Evolutionary conservation across 2,113 vertebrate species (phyloP), one percentile per base, ranked within the genome.

Genomic region (Sinocyclocheilus anshuiensis): DNA sequence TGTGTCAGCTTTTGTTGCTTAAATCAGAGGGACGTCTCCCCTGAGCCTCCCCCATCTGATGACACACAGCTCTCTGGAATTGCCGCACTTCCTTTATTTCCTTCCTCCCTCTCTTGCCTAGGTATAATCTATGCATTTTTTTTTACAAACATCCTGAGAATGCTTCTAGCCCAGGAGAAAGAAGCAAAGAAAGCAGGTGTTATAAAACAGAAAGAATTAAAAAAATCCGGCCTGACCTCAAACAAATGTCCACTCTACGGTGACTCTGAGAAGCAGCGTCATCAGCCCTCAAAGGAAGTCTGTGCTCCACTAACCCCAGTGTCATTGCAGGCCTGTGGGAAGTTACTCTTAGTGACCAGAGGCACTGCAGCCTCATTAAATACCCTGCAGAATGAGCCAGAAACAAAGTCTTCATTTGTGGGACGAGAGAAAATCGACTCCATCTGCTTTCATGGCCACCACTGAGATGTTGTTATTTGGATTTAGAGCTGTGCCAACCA

Each of bases 1-100:
- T 50, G 85, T 33, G 33, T 76, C 39, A 12, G 39, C 77, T 88
- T 87, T 87, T 81, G 39, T 89, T 88, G 50, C 84, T 81, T 61
- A 16, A 78, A 87, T 89, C 39, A 33, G 20, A 74, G 61, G n/a
- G 42, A 87, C 45, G 26, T 87, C 42, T 80, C 83, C 59, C 74
- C 36, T n/a, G n/a, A 72, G 76, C 81, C 8, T 79, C 15, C 71
- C 74, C 59, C 39, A 0, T 85, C 24, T 75, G 24, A 79, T 79
- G 72, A 78, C 77, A 59, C 57, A 3, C 84, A 29, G 71, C 50
- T 81, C 57, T 83, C 22, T 76, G 77, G 42, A 85, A 61, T 86
- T 4, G 53, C 39, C 29, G 42, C 86, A 57, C 76, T 84, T 82
- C 50, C 22, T 26, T 65, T 82, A 87, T 82, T 86, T 22, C 75